Percentiles rank a stretch among this genome's conserved stretches.
Evolutionary conservation across 2,797 vertebrate species (phyloP).

Genomic region (Labroides dimidiatus): DNA sequence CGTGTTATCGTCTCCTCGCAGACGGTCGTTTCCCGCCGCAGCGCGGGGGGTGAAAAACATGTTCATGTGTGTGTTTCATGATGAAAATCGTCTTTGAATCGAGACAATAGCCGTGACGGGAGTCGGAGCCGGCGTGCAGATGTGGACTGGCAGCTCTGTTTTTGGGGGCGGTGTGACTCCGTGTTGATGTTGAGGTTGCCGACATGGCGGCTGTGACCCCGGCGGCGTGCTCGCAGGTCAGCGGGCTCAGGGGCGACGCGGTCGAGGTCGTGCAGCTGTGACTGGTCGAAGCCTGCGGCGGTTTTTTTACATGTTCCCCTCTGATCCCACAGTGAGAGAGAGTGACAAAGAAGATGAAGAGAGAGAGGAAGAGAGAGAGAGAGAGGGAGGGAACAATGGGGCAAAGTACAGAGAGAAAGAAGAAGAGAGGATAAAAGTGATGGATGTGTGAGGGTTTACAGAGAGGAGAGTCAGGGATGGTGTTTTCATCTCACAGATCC

Average conservation of each 20-base stretch:
- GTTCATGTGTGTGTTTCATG: background rate
- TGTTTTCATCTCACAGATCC: slow-evolving; percentile 50
- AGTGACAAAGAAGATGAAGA: background rate
- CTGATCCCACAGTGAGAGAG: slow-evolving; percentile 51
- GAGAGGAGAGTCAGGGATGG: slow-evolving; percentile 37
- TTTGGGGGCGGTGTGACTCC: slow-evolving; percentile 58
- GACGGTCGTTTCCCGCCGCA: slow-evolving; percentile 15
- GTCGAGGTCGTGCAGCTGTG: slow-evolving; percentile 71
- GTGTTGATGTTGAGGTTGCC: slow-evolving; percentile 60
- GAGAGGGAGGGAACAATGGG: slow-evolving; percentile 52
- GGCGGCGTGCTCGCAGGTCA: slow-evolving; percentile 56
- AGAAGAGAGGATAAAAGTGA: slow-evolving; percentile 21
- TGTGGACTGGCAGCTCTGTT: slow-evolving; percentile 63
- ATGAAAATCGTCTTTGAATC: slow-evolving; percentile 31
- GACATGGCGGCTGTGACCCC: slow-evolving; percentile 48
- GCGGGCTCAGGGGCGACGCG: slow-evolving; percentile 26
- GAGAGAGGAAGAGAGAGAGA: slow-evolving; percentile 3
- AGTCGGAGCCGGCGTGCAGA: slow-evolving; percentile 36
- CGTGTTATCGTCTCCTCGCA: slow-evolving; percentile 24
- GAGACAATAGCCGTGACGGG: slow-evolving; percentile 30
- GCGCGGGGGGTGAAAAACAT: slow-evolving; percentile 7
- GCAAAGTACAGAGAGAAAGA: slow-evolving; percentile 8
- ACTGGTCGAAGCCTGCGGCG: slow-evolving; percentile 52
- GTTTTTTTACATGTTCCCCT: slow-evolving; percentile 42
- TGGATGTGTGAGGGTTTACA: slow-evolving; percentile 42